phyloP scores from a whole-genome alignment of 2,113 vertebrate genomes.

The Cyanoliseus patagonus region DNA sequence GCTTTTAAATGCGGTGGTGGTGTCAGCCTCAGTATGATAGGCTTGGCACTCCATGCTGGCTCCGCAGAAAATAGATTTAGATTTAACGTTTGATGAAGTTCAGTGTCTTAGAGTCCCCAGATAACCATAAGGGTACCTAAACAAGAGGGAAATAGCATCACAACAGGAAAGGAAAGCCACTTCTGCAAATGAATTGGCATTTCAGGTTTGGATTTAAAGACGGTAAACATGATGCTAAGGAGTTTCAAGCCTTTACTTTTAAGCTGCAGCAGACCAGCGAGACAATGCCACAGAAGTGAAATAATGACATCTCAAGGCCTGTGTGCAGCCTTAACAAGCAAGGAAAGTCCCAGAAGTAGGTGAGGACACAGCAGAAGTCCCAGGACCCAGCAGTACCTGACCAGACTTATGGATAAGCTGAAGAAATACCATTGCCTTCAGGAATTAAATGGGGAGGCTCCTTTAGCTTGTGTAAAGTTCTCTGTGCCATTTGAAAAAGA shows the following conservation, averaged over 20 bases:
- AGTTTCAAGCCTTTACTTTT: constrained; percentile 31
- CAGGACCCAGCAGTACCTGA: constrained; percentile 61
- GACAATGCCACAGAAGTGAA: background rate
- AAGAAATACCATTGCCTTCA: constrained; percentile 28
- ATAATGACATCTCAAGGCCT: constrained; percentile 35
- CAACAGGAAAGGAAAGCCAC: background rate
- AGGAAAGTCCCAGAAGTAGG: background rate
- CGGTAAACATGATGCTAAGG: background rate
- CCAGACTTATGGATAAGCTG: background rate
- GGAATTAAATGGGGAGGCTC: constrained; percentile 44
- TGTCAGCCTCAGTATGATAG: background rate
- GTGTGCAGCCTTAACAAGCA: background rate
- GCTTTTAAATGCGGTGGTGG: background rate
- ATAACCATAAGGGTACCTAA: background rate
- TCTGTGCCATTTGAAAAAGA: constrained; percentile 61
- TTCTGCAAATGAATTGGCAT: background rate
- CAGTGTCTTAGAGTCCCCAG: background rate
- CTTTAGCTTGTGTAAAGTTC: constrained; percentile 57
- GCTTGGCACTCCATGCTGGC: background rate
- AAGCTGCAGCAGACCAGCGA: background rate
- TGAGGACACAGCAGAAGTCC: background rate
- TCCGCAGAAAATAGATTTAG: background rate
- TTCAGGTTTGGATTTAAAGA: background rate
- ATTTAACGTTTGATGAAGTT: background rate
- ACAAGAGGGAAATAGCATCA: background rate